Conservation (phyloP, 1,140 invertebrate species). For the Calycopis cecrops region DNA sequence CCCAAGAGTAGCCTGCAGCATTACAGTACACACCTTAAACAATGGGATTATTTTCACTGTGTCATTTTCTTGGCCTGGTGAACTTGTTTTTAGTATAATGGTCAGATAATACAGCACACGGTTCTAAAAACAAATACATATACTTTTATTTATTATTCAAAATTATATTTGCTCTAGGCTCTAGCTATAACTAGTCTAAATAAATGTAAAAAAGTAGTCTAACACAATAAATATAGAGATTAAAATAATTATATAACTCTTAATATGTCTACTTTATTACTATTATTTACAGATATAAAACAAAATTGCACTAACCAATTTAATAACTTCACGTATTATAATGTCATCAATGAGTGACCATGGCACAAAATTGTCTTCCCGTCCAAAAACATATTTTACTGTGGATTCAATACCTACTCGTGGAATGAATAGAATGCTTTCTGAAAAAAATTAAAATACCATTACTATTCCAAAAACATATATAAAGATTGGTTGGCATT, state of each 20-base stretch:
- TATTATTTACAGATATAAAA: no score
- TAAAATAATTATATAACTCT: no score
- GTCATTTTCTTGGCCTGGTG: conserved; percentile 29
- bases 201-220: neutral
- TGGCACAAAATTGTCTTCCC: conserved; percentile 52
- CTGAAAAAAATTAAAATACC: no score
- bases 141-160: neutral
- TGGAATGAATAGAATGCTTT: conserved; percentile 54
- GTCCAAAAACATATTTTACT: conserved; percentile 58
- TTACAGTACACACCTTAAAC: conserved; percentile 48
- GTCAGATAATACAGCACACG: conserved; percentile 54
- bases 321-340: conserved; percentile 65
- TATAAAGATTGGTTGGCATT: no score
- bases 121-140: conserved; percentile 52
- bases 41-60: conserved; percentile 48
- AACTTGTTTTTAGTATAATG: conserved; percentile 41
- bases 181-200: neutral
- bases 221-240: no score
- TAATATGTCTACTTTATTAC: no score
- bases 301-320: conserved; percentile 40
- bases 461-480: no score
- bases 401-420: conserved; percentile 60
- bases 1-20: no score
- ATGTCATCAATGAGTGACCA: conserved; percentile 63
- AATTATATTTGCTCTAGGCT: neutral